Evolutionary conservation across 2,113 vertebrate genomes (phyloP), one percentile per base, ranked within the genome.

Genomic region (Lasiurus borealis): DNA sequence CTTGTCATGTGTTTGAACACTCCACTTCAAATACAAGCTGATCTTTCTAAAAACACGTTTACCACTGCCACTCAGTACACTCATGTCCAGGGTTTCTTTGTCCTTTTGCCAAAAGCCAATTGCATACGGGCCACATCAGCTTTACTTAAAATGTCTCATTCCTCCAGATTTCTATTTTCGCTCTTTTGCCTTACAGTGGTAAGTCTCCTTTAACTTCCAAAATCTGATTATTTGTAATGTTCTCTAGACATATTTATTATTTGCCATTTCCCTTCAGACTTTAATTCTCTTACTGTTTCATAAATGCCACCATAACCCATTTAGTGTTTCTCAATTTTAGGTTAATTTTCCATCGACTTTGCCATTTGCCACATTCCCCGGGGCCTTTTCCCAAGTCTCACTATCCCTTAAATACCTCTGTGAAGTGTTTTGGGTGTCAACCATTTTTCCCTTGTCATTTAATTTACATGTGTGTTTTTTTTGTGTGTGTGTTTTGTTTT

Each of bases 181-280:
- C 25, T 69, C n/a, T 83, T 68, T 68, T 4, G 4, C 29, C 87
- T 77, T 73, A 46, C 2, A 25, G 40, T 64, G 6, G 0, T 54
- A 91, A 83, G 72, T 95, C 85, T 93, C 84, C 68, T 68, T 94
- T 85, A 90, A 87, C 50, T 84, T 96, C 31, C 68, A 6, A 48
- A 95, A 97, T 86, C 48, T 81, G 90, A 96, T 97, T 92, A 88
- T 83, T 72, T 83, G 64, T 80, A 94, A 77, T 69, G 78, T 95
- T 93, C 90, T 77, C 88, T 29, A 96, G 94, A 92, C 92, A 86
- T 93, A 88, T 92, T 95, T 96, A 95, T 96, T 95, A 95, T 87
- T 94, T 82, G 16, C 82, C 23, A 85, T 80, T 88, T 93, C 88
- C 82, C 75, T 82, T 75, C 89, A 91, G 92, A 95, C 92, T 85